Base-by-base conservation (phyloP, 2,888 invertebrate species). In the Chymomyza procnemis region DNA sequence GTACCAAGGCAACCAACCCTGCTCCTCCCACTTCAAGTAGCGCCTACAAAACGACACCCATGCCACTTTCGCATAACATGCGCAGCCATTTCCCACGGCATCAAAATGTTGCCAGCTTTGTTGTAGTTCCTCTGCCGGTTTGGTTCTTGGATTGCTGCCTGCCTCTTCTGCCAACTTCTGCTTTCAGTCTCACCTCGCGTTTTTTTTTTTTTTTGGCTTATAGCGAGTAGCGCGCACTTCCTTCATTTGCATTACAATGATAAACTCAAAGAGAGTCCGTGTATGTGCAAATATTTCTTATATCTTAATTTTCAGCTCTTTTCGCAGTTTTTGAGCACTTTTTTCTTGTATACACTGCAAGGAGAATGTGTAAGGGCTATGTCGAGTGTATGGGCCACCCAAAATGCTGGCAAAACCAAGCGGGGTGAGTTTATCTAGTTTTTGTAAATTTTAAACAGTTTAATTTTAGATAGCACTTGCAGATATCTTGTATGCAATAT, bases 201-300 rank as follows among this genome's bases (percentile, higher is more conserved):
- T n/a, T n/a, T n/a, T n/a, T n/a, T n/a, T n/a, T n/a, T n/a, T 73
- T 71, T 69, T 58, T 47, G 73, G 48, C 67, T 58, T 57, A 48
- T 59, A 22, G 16, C 73, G 77, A 71, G 64, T 72, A 78, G 72
- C 70, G 76, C 84, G 81, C 85, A 82, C 81, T 82, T 82, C 82
- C 84, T 80, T 84, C 80, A 86, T 86, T 86, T 88, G 86, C 86
- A 86, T 86, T 80, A 87, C 87, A 86, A 88, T 86, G 87, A 85
- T 86, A 84, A 86, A 75, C 84, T 84, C 73, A 71, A 78, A 83
- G 85, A 82, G 78, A 83, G 80, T n/a, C n/a, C n/a, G n/a, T 81
- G 83, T 81, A 76, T 82, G 75, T 59, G 74, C 66, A 66, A 80
- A 83, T 75, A 80, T 74, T 83, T 80, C 68, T 85, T 79, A 80